Conservation (phyloP, 1,140 invertebrate genomes). For the Akabosia matsudoensis region DNA sequence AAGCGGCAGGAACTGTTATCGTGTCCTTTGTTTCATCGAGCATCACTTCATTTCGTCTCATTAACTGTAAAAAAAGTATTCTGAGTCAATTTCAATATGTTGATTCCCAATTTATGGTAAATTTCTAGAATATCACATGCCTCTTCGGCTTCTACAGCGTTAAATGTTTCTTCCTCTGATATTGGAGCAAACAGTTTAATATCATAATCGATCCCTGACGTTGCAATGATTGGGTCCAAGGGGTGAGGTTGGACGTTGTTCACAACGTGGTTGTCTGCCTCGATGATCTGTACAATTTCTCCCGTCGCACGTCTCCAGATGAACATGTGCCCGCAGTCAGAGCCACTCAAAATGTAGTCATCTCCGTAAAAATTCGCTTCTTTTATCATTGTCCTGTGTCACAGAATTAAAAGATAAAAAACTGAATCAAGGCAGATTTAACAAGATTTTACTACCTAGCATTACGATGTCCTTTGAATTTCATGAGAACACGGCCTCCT, state of each 20-base stretch:
- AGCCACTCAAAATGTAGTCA: conserved; percentile 70
- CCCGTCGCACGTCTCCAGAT: conserved; percentile 54
- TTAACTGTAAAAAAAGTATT: too few species aligned
- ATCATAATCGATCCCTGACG: conserved; percentile 87
- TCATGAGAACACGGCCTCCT: conserved; percentile 50
- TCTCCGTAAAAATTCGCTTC: conserved; percentile 86
- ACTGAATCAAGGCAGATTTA: conserved; percentile 17
- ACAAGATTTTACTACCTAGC: conserved; percentile 58
- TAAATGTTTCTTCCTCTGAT: conserved; percentile 60
- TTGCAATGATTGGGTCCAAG: conserved; percentile 72
- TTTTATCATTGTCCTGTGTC: conserved; percentile 78
- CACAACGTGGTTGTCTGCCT: conserved; percentile 81
- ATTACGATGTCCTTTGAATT: conserved; percentile 78
- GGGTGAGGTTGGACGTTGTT: conserved; percentile 86
- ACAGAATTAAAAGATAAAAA: conserved; percentile 49
- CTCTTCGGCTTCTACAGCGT: conserved; percentile 65
- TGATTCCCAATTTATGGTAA: too few species aligned
- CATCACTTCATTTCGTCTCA: conserved; percentile 77
- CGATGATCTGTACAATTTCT: conserved; percentile 70
- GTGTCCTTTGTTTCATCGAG: conserved; percentile 84
- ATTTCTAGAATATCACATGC: conserved; percentile 55
- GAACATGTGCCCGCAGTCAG: conserved; percentile 74
- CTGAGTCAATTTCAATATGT: too few species aligned
- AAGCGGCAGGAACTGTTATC: conserved; percentile 81
- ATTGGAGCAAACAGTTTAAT: conserved; percentile 80